Conservation (phyloP, 2,888 invertebrate genomes). For the Halocaridina rubra region DNA sequence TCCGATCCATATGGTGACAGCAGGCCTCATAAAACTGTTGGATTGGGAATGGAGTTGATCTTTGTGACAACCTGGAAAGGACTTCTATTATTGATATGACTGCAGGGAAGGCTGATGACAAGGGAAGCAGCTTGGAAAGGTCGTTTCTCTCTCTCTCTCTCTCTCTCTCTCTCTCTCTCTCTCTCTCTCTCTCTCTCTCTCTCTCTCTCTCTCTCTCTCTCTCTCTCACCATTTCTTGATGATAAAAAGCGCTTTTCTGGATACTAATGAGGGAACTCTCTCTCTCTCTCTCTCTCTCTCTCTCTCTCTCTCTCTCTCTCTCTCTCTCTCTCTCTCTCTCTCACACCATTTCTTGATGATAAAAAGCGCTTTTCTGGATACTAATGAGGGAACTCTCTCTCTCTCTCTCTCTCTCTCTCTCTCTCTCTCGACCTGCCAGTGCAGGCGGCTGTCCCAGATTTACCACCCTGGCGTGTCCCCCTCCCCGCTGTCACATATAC, state of each 20-base stretch:
- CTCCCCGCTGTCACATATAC: too few relatives aligned
- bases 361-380: neutral
- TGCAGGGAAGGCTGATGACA: neutral
- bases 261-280: neutral
- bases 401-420: neutral
- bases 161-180: constrained; percentile 3
- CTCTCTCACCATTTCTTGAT: neutral
- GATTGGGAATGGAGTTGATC: too few relatives aligned
- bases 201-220: constrained; percentile 14
- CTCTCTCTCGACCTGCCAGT: too few relatives aligned
- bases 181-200: constrained; percentile 14
- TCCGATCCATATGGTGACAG: too few relatives aligned
- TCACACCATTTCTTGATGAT: neutral
- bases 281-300: neutral
- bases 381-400: too few relatives aligned
- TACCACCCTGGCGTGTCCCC: too few relatives aligned
- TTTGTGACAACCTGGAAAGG: too few relatives aligned
- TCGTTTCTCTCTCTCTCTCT: neutral
- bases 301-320: constrained; percentile 1
- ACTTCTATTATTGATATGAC: neutral
- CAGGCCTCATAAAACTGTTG: too few relatives aligned
- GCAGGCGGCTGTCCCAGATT: too few relatives aligned
- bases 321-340: neutral
- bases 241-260: neutral
- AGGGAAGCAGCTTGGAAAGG: neutral